A percentile compares a stretch with the other conserved stretches of the same genome.
phyloP scores from a whole-genome alignment of 2,797 vertebrate genomes.

The Acridotheres tristis region DNA sequence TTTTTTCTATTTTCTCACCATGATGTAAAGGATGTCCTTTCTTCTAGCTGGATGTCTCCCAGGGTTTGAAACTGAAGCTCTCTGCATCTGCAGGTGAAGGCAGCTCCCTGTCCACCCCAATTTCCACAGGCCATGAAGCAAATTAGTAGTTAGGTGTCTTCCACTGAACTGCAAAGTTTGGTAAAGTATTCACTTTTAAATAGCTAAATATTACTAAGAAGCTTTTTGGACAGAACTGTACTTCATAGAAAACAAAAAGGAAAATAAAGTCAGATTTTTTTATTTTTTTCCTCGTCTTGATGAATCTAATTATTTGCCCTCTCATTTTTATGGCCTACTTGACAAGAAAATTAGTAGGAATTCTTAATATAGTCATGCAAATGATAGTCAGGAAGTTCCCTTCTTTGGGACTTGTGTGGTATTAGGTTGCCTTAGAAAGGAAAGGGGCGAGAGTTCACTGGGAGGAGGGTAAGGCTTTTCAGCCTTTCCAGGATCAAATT shows the following conservation, averaged over 20 bases:
- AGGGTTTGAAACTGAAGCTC: too few relatives aligned
- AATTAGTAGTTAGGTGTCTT: background rate
- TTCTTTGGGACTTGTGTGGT: background rate
- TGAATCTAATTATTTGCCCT: background rate
- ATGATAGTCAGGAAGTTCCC: background rate
- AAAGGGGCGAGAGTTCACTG: background rate
- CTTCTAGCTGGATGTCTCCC: too few relatives aligned
- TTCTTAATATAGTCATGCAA: background rate
- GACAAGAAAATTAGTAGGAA: background rate
- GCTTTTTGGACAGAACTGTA: background rate
- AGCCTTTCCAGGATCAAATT: background rate
- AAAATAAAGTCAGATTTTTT: background rate
- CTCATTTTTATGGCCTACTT: background rate
- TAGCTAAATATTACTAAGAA: background rate
- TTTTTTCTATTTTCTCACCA: too few relatives aligned
- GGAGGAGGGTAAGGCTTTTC: background rate
- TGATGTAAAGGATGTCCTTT: too few relatives aligned
- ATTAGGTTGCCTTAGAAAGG: background rate
- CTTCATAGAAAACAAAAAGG: background rate
- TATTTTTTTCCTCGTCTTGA: rapidly evolving
- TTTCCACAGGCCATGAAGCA: background rate
- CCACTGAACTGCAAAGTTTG: background rate
- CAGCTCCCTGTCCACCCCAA: too few relatives aligned
- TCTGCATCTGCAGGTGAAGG: too few relatives aligned
- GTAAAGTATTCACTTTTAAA: background rate